Conservation (phyloP, 2,113 vertebrate genomes). For the Sylvilagus bachmani region DNA sequence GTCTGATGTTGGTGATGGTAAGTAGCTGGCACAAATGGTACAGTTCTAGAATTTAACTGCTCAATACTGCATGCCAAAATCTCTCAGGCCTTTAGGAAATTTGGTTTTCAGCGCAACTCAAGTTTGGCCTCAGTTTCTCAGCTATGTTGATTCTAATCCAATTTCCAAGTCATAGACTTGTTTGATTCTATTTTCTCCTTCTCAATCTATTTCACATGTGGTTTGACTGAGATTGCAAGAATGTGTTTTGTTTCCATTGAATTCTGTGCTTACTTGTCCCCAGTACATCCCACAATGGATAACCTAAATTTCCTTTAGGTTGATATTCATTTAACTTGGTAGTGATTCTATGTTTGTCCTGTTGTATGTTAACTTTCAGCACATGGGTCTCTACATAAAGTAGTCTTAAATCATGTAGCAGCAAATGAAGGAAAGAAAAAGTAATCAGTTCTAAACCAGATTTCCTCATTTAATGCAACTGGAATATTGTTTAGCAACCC, state of each 20-base stretch:
- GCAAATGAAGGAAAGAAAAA: slow-evolving; percentile 40
- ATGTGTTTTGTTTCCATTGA: slow-evolving; percentile 40
- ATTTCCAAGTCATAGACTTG: slow-evolving; percentile 59
- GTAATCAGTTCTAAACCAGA: slow-evolving; percentile 48
- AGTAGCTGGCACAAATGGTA: slow-evolving; percentile 60
- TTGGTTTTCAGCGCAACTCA: slow-evolving; percentile 63
- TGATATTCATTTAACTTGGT: slow-evolving; percentile 38
- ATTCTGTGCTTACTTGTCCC: slow-evolving; percentile 12
- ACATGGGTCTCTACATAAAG: slow-evolving; percentile 24
- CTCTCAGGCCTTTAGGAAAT: slow-evolving; percentile 63
- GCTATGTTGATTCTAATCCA: slow-evolving; percentile 60
- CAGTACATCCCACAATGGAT: background rate
- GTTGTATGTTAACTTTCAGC: background rate
- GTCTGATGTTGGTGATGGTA: slow-evolving; percentile 66
- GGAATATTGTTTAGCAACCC: background rate
- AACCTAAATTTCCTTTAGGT: slow-evolving; percentile 29
- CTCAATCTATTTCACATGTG: slow-evolving; percentile 19
- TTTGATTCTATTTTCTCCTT: slow-evolving; percentile 71
- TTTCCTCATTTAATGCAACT: slow-evolving; percentile 36
- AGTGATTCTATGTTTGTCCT: slow-evolving; percentile 11
- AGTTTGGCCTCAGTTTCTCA: slow-evolving; percentile 65
- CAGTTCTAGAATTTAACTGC: slow-evolving; percentile 57
- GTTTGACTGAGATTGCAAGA: slow-evolving; percentile 41
- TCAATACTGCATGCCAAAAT: slow-evolving; percentile 45
- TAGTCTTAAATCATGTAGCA: background rate